Evolutionary conservation across 2,797 vertebrate genomes (phyloP), one percentile per base, ranked within the genome.

Genomic region (Enteromius paludinosus): DNA sequence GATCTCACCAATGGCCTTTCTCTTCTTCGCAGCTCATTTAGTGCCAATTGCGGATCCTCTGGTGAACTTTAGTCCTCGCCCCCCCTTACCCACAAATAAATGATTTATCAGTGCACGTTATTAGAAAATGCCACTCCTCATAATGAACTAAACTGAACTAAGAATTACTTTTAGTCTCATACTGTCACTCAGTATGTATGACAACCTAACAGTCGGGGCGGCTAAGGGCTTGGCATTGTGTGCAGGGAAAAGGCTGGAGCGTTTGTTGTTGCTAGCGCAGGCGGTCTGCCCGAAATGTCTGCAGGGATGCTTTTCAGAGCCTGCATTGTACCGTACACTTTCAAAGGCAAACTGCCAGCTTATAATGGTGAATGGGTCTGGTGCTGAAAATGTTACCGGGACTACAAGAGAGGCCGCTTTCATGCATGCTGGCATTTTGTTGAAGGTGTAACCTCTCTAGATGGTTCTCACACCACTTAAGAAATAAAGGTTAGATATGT

Each of bases 101-200:
- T 96, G 89, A 94, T 95, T 96, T 95, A 96, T 95, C 95, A 95
- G 91, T 89, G 87, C 62, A 86, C 79, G 92, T 93, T 92, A 93
- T 96, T 95, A 95, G 91, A 86, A 92, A 89, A 91, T 94, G 92
- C 83, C 93, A 93, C 74, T 95, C 92, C 92, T 89, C 89, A 84
- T 90, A 88, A 86, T 83, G 45, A 83, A 68, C 38, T 65, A 87
- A 85, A 94, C 92, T 93, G 87, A 91, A 93, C 92, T 91, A 90
- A 90, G 89, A 93, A 92, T 91, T 87, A 85, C 84, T 92, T 88
- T 83, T 88, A 83, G 90, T 83, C 78, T 87, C 65, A 49, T 81
- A 86, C 91, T 91, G 82, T 92, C 91, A 91, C 89, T 93, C 92
- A 93, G 90, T 92, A 84, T 90, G 85, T 93, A 91, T 89, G 89